Evolutionary conservation across 2,113 vertebrate genomes (phyloP), one percentile per base, ranked within the genome.

Genomic region (Illadopsis cleaveri): DNA sequence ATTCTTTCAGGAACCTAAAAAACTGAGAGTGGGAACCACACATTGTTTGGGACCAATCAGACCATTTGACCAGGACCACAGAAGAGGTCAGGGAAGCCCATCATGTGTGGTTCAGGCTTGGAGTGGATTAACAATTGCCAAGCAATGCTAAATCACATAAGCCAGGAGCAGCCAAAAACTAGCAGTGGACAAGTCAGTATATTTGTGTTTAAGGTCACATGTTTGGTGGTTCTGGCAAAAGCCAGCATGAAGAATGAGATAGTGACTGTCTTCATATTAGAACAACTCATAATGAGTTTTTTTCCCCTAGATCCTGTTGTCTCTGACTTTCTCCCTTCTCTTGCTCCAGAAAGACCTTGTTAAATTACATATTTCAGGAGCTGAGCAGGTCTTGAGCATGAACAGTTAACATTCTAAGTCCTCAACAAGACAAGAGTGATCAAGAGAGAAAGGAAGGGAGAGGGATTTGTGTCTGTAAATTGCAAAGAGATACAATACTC

Each of bases 401-500:
- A 82, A 44, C 64, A 44, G 56, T 94, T 92, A 93, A 77, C 18
- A 12, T 8, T 90, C 61, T 47, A 86, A 86, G 37, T 68, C n/a
- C 48, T 75, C 60, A 75, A 47, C 21, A 77, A 73, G 48, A 44
- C 44, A 84, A 60, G 54, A 60, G 11, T 58, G 83, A 77, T 35
- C 38, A 69, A 58, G 17, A 83, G 22, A 81, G 45, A 61, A 73
- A 79, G 60, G 72, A 75, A 82, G 16, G 47, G 70, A 86, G 68
- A 42, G 7, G 28, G 37, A 86, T 94, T 56, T 82, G n/a, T 92
- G 69, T 80, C 82, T 94, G 80, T 75, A 96, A 94, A 80, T 72
- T 50, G 58, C 17, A 12, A 97, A 90, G 91, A 94, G 96, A 96
- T 94, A 93, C 82, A 96, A 94, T 93, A 81, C 83, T 57, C 53